Conservation (phyloP, 2,888 invertebrate species). For the Nomada flava region DNA sequence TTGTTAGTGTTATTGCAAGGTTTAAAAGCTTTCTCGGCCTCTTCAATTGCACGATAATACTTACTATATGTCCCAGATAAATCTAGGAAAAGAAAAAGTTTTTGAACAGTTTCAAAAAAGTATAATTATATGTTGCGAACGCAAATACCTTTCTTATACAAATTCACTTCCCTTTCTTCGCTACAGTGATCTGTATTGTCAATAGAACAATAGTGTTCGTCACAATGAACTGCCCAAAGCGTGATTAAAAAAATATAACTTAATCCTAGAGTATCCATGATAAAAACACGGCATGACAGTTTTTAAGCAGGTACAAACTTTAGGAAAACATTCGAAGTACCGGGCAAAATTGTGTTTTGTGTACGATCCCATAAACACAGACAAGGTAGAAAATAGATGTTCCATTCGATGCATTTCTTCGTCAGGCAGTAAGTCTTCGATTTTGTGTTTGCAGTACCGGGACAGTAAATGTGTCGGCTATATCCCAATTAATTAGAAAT, state of each 20-base stretch:
- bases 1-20: conserved; percentile 87
- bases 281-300: conserved; percentile 24
- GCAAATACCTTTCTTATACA: conserved; percentile 63
- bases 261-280: conserved; percentile 24
- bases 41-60: conserved; percentile 84
- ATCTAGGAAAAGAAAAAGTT: conserved; percentile 82
- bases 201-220: conserved; percentile 65
- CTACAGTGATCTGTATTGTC: conserved; percentile 48
- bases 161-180: conserved; percentile 8
- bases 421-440: too few species aligned
- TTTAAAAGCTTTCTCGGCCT: conserved; percentile 85
- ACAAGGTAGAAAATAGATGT: too few species aligned
- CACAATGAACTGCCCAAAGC: conserved; percentile 25
- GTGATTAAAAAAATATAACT: conserved; percentile 32
- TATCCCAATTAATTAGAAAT: too few species aligned
- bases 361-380: too few species aligned
- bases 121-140: neutral
- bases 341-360: too few species aligned
- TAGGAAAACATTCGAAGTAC: too few species aligned
- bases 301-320: neutral
- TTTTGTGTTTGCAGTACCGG: too few species aligned
- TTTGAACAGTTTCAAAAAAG: neutral
- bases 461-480: too few species aligned
- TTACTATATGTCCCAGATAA: conserved; percentile 84
- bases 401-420: too few species aligned